A percentile compares a stretch with the other conserved stretches of the same genome.
Conservation (phyloP, 2,113 vertebrate genomes). For the Chaenocephalus aceratus region DNA sequence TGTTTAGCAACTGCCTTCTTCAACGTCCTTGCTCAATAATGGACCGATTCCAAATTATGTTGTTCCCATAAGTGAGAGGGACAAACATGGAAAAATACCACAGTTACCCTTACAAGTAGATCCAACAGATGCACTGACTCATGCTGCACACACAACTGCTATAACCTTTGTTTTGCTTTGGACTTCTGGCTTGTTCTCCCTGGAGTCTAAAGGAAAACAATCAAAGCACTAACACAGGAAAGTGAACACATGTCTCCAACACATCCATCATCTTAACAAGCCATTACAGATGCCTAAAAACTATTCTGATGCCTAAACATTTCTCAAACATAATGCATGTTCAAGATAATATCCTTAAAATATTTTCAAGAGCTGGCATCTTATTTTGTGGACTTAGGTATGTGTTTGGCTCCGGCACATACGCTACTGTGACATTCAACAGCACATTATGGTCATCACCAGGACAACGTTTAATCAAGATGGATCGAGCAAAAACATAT, state of each 20-base stretch:
- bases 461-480: constrained; percentile 44
- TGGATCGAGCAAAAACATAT: constrained; percentile 41
- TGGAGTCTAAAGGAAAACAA: constrained; percentile 67
- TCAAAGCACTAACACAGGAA: constrained; percentile 67
- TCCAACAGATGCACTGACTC: constrained; percentile 5
- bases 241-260: constrained; percentile 57
- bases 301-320: constrained; percentile 3
- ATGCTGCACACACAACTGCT: not conserved
- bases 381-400: constrained; percentile 32
- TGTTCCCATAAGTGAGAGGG: no score
- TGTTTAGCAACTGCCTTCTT: no score
- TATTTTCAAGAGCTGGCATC: constrained; percentile 22
- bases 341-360: constrained; percentile 29
- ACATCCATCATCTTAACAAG: constrained; percentile 45
- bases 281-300: constrained; percentile 9
- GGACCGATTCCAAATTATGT: no score
- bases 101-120: not conserved
- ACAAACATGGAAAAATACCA: no score
- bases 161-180: constrained; percentile 38
- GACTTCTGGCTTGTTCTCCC: constrained; percentile 49
- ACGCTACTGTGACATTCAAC: constrained; percentile 1
- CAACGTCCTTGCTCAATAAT: no score
- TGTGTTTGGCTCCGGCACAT: constrained; percentile 6
- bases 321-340: not conserved
- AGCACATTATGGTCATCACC: constrained; percentile 13